Evolutionary conservation across 2,888 invertebrate genomes (phyloP).

Genomic region (Orthosia gracilis): DNA sequence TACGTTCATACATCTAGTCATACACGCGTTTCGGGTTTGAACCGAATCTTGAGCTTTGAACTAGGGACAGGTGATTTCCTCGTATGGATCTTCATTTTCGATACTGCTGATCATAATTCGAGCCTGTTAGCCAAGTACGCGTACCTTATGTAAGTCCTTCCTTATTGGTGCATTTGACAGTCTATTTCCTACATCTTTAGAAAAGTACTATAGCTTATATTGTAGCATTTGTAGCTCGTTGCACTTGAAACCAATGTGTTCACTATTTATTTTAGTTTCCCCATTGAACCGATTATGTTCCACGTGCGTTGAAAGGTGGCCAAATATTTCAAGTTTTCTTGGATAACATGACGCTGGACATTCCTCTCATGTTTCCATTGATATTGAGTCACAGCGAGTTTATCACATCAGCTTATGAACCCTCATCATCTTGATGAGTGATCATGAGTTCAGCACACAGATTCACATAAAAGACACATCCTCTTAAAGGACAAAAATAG

Average conservation of each 20-base stretch:
- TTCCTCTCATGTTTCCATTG: conserved; percentile 40
- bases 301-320: conserved; percentile 57
- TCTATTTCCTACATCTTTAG: background rate
- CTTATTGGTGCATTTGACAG: conserved; percentile 7
- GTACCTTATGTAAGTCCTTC: background rate
- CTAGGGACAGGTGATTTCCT: background rate
- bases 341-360: conserved; percentile 24
- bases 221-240: conserved; percentile 21
- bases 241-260: conserved; percentile 30
- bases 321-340: conserved; percentile 48
- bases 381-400: conserved; percentile 43
- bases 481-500: conserved; percentile 76
- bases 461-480: conserved; percentile 74
- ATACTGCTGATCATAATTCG: background rate
- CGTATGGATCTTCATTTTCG: background rate
- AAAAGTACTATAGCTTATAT: conserved; percentile 4
- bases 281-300: conserved; percentile 33
- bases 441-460: conserved; percentile 52
- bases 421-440: conserved; percentile 29
- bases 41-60: too few species aligned
- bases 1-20: too few species aligned
- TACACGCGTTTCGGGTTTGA: too few species aligned
- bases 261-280: conserved; percentile 44
- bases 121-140: background rate
- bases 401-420: conserved; percentile 23